A percentile compares a stretch with the other conserved stretches of the same genome.
phyloP scores from a whole-genome alignment of 2,888 invertebrate genomes.

The Andrena minutula region DNA sequence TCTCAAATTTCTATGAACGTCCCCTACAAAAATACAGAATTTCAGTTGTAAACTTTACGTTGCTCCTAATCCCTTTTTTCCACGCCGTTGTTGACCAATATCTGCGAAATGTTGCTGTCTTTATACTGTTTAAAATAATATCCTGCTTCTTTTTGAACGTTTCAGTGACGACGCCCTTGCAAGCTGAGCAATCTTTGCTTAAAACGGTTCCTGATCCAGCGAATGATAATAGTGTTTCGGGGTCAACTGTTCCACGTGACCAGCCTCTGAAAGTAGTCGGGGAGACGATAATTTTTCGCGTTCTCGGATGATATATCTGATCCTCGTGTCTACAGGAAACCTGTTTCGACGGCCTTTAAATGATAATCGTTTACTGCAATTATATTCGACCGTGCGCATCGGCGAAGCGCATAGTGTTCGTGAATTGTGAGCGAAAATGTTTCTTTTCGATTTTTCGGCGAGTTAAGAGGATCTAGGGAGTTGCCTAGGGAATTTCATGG shows the following conservation, averaged over 20 bases:
- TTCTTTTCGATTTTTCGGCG: not conserved
- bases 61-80: too few species aligned
- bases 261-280: slow-evolving; percentile 32
- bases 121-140: not conserved
- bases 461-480: not conserved
- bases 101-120: too few species aligned
- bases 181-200: slow-evolving; percentile 15
- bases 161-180: not conserved
- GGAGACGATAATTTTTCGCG: slow-evolving; percentile 30
- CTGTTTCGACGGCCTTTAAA: slow-evolving; percentile 61
- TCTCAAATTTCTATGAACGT: too few species aligned
- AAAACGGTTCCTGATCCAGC: slow-evolving; percentile 31
- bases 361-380: slow-evolving; percentile 42
- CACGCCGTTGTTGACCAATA: too few species aligned
- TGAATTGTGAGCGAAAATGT: not conserved
- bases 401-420: slow-evolving; percentile 22
- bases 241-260: slow-evolving; percentile 46
- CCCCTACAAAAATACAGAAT: too few species aligned
- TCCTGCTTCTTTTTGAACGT: not conserved
- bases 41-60: too few species aligned
- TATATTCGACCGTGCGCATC: slow-evolving; percentile 19
- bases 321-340: slow-evolving; percentile 55
- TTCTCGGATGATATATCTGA: slow-evolving; percentile 32
- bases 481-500: not conserved
- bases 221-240: slow-evolving; percentile 45